Evolutionary conservation across 2,888 invertebrate species (phyloP).

Genomic region (Nomada goodeniana): DNA sequence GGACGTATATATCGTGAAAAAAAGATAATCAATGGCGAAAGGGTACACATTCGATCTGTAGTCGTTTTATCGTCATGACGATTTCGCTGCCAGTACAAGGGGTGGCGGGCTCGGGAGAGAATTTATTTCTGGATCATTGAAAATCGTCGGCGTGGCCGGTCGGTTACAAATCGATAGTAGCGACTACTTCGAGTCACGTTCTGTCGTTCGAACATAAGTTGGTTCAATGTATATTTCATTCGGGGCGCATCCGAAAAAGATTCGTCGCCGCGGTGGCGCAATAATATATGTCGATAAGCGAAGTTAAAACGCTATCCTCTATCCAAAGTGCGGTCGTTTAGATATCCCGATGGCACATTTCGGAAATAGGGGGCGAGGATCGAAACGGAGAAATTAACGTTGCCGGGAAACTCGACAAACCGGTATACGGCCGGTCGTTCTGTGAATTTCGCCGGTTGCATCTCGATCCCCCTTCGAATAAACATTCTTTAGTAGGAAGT

Average conservation of each 20-base stretch:
- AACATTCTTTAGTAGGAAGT: constrained; percentile 53
- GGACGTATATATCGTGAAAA: constrained; percentile 66
- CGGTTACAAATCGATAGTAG: constrained; percentile 16
- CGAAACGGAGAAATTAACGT: constrained; percentile 55
- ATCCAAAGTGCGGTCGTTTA: constrained; percentile 39
- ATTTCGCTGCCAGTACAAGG: constrained; percentile 19
- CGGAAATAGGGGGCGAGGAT: constrained; percentile 46
- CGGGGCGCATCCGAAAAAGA: not conserved
- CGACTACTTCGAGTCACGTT: not conserved
- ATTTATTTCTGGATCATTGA: constrained; percentile 47
- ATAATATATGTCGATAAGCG: constrained; percentile 16
- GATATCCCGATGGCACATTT: constrained; percentile 37
- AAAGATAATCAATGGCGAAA: constrained; percentile 63
- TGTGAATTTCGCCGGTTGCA: constrained; percentile 41
- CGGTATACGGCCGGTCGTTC: constrained; percentile 40
- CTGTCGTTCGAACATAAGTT: not conserved
- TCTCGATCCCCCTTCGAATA: constrained; percentile 28
- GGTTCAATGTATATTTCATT: not conserved
- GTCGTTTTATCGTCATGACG: constrained; percentile 47
- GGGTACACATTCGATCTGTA: constrained; percentile 47
- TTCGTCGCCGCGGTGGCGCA: not conserved
- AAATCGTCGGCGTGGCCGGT: not conserved
- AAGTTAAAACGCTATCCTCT: not conserved
- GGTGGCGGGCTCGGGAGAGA: not conserved
- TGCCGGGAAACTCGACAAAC: constrained; percentile 58